phyloP scores from a whole-genome alignment of 2,797 vertebrate genomes.

The Lacerta bilineata region DNA sequence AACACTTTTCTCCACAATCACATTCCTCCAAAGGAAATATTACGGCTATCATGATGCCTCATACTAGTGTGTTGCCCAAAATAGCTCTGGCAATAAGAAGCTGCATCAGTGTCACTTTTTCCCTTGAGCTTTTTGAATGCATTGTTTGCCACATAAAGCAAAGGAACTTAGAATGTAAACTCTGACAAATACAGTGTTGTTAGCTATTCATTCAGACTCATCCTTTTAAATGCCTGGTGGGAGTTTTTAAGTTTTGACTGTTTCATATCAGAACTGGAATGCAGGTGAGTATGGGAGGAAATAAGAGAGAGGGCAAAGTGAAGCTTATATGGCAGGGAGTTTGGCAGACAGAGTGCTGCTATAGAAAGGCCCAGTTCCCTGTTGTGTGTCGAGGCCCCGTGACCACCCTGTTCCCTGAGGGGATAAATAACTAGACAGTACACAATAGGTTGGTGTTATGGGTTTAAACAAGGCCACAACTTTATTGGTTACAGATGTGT shows the following conservation, averaged over 20 bases:
- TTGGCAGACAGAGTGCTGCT: not conserved
- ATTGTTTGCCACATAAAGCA: slow-evolving; percentile 47
- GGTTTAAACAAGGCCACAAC: too few species aligned
- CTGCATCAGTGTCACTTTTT: slow-evolving; percentile 47
- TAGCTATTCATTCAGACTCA: slow-evolving; percentile 59
- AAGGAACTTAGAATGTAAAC: slow-evolving; percentile 54
- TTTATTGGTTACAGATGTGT: too few species aligned
- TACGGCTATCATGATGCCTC: slow-evolving; percentile 45
- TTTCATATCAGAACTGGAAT: slow-evolving; percentile 49
- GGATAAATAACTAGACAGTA: too few species aligned
- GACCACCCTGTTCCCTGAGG: too few species aligned
- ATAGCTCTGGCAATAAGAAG: slow-evolving; percentile 56
- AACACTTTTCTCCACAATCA: slow-evolving; percentile 53
- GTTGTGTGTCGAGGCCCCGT: too few species aligned
- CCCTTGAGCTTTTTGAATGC: slow-evolving; percentile 40
- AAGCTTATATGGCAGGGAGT: not conserved
- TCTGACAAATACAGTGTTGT: slow-evolving; percentile 40
- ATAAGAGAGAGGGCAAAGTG: not conserved
- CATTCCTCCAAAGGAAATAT: slow-evolving; percentile 67
- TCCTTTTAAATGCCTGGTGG: slow-evolving; percentile 43
- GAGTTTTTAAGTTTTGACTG: slow-evolving; percentile 59
- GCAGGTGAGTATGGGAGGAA: slow-evolving; percentile 59
- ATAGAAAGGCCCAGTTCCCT: not conserved
- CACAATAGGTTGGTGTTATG: too few species aligned
- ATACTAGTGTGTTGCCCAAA: slow-evolving; percentile 48